phyloP scores from a whole-genome alignment of 1,140 invertebrate species.

The Cataglyphis hispanica region DNA sequence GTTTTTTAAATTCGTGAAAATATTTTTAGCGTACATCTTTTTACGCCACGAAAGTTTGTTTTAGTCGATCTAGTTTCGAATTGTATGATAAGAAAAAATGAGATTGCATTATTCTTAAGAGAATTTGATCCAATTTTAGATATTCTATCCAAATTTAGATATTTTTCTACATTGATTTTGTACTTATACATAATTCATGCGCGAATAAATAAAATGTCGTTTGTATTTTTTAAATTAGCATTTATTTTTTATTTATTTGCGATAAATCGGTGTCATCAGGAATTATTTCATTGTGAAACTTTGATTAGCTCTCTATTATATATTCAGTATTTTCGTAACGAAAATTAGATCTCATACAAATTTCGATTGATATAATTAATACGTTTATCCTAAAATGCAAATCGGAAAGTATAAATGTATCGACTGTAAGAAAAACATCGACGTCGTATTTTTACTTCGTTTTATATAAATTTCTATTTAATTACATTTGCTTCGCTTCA shows the following conservation, averaged over 20 bases:
- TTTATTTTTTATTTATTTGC: neutral
- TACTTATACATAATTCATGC: neutral
- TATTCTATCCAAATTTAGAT: neutral
- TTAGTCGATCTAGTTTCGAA: neutral
- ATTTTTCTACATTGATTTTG: too few relatives aligned
- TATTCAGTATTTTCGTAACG: neutral
- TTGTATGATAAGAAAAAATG: neutral
- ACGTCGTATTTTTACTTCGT: neutral
- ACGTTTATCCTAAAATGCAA: neutral
- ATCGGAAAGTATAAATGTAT: neutral
- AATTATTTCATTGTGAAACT: neutral
- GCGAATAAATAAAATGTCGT: neutral
- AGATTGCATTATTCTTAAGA: neutral
- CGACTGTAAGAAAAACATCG: neutral
- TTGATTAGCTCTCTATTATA: neutral
- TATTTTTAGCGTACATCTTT: neutral
- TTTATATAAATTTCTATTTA: conserved; percentile 31
- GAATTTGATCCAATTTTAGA: conserved; percentile 4
- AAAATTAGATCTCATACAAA: neutral
- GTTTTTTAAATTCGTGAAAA: neutral
- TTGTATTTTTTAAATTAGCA: conserved; percentile 13
- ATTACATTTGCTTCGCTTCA: conserved; percentile 43
- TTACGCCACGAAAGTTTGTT: neutral
- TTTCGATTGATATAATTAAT: neutral
- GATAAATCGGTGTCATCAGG: neutral